phyloP scores from a whole-genome alignment of 2,113 vertebrate species.

The Syrrhaptes paradoxus region DNA sequence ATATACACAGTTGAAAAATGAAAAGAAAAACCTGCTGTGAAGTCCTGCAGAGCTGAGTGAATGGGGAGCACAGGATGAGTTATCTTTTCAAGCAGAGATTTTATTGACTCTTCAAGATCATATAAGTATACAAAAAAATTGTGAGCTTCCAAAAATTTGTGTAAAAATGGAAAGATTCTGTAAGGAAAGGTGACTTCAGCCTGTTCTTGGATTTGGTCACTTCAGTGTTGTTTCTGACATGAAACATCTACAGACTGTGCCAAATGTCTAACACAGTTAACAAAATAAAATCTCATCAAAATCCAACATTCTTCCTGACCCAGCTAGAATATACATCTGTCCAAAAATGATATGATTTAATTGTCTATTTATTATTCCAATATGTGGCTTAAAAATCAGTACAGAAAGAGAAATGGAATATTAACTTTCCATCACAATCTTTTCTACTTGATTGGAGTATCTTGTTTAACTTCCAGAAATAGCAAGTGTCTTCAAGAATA shows the following conservation, averaged over 20 bases:
- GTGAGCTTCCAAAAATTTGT: neutral
- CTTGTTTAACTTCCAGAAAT: constrained; percentile 11
- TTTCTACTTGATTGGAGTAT: neutral
- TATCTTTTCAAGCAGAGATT: neutral
- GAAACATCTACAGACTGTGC: neutral
- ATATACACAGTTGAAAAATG: neutral
- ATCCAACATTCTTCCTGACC: neutral
- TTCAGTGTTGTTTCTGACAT: neutral
- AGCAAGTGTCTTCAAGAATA: constrained; percentile 25
- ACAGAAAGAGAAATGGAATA: neutral
- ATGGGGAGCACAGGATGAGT: neutral
- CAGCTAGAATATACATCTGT: neutral
- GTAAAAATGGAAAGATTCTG: neutral
- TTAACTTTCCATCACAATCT: neutral
- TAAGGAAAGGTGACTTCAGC: neutral
- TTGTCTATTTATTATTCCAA: neutral
- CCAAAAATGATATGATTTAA: neutral
- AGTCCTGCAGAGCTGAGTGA: neutral
- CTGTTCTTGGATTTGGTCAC: neutral
- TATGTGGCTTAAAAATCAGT: neutral
- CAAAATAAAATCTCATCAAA: neutral
- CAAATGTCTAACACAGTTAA: neutral
- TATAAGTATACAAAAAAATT: neutral
- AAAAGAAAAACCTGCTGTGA: neutral
- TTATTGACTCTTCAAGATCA: constrained; percentile 32